Conservation (phyloP, 2,797 vertebrate species). For the Cirrhinus mrigala region DNA sequence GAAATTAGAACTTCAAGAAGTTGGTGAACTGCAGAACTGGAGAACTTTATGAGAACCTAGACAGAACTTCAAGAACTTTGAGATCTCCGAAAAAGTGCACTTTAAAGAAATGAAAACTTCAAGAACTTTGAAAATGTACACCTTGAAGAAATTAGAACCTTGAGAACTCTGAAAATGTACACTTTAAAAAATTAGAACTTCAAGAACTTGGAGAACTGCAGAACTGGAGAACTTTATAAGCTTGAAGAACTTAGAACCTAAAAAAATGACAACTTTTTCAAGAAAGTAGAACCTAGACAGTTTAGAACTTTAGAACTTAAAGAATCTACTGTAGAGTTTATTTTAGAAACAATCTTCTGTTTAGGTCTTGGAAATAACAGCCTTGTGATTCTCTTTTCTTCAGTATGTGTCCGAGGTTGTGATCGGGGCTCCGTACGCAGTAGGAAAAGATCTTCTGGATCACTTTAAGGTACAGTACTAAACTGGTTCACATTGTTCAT, state of each 20-base stretch:
- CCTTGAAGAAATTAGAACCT: background rate
- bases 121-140: background rate
- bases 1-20: background rate
- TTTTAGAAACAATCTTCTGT: background rate
- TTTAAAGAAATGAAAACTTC: background rate
- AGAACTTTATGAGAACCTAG: no score
- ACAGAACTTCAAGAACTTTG: no score
- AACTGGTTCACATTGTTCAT: background rate
- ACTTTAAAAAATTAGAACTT: no score
- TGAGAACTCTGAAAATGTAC: no score
- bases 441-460: conserved; percentile 92
- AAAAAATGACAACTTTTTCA: background rate
- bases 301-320: background rate
- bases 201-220: no score
- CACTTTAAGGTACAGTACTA: conserved; percentile 90
- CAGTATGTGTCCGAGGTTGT: conserved; percentile 98
- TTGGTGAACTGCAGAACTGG: no score
- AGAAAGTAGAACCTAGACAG: background rate
- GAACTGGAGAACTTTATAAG: background rate
- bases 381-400: conserved; percentile 9
- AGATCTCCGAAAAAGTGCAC: background rate
- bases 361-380: background rate
- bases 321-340: background rate
- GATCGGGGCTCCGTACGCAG: conserved; percentile 92
- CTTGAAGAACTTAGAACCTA: background rate